Evolutionary conservation across 2,797 vertebrate species (phyloP), one percentile per base, ranked within the genome.

Genomic region (Hipposideros larvatus): DNA sequence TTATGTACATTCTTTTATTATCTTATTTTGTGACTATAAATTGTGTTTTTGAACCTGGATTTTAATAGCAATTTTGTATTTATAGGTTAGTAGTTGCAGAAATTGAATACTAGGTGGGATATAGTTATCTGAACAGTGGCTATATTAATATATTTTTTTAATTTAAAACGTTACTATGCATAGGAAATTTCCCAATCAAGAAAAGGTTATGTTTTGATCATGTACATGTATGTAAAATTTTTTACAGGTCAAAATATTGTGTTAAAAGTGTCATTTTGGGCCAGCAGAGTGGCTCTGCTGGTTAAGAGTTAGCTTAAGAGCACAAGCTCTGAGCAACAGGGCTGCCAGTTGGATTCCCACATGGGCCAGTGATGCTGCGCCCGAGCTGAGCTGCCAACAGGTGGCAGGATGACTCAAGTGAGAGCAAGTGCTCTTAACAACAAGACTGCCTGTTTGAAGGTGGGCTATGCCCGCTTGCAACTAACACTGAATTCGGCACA

Each of bases 241-340:
- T 97, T 98, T 97, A 97, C 94, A 97, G 96, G 93, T 88, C 96
- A 98, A 98, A 92, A 61, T 34, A 91, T 96, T 98, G 96, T 95
- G 89, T 97, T 97, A 96, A 97, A 75, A 97, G 68, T 97, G 94
- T 97, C 7, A 71, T 70, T 85, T 55, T 37, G 37, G 37, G 37
- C 37, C 37, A 37, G 37, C 37, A 3, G 37, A 37, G 37, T 37
- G 37, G 37, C 37, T 37, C 37, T 37, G 37, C 37, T 37, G 37
- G 37, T 37, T 37, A 37, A 37, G 37, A 37, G 37, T 37, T 37
- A 37, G 37, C 37, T 37, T 37, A 37, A 37, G 37, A 37, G 37
- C 37, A 37, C 2, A 3, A 37, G 37, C 37, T 37, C 37, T 37
- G 37, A 37, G 37, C 37, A 37, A 37, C 37, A 37, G 37, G 37